Base-by-base conservation (phyloP, 2,888 invertebrate species). In the Hoplodrina ambigua region DNA sequence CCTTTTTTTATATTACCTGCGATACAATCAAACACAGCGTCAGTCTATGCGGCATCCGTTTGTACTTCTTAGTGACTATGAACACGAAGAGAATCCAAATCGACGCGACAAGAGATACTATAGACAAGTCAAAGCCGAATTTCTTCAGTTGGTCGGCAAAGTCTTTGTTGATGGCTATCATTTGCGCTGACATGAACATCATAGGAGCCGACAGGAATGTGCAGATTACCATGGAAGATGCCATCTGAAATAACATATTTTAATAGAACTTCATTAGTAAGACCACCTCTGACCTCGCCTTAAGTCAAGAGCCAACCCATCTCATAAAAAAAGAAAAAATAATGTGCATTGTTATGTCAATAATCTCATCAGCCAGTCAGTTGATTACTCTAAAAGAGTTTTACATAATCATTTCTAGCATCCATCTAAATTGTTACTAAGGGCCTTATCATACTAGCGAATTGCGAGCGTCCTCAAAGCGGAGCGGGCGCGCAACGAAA, bases 151-250 rank as follows among this genome's bases (percentile, higher is more conserved):
- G 97, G 37, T 96, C 97, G 1, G 98, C 97, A 88, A 98, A 99
- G 86, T 98, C 97, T 82, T 97, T 97, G 60, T 98, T 97, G 58
- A 98, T 93, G 0, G 98, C 97, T 82, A 99, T 98, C 97, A 99
- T 97, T 96, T 98, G 98, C 1, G 99, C 99, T 0, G 99, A 99
- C 72, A 99, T 97, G 90, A 99, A 99, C 98, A 99, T 99, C 84
- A 99, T 96, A 0, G 99, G 99, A 0, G 98, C 99, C 17, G 99
- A 99, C 30, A 99, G 96, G 88, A 99, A 98, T 0, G 99, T 99
- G 85, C 99, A 98, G 2, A 98, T 98, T 6, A 99, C 99, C 98
- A 99, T 98, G 41, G 98, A 98, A 65, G 98, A 98, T 0, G 99
- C 99, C 92, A 99, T 97, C 98, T 98, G 90, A 60, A 96, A 89